A percentile compares a stretch with the other conserved stretches of the same genome.
phyloP scores from a whole-genome alignment of 2,888 invertebrate species.

The Sycophila texana region DNA sequence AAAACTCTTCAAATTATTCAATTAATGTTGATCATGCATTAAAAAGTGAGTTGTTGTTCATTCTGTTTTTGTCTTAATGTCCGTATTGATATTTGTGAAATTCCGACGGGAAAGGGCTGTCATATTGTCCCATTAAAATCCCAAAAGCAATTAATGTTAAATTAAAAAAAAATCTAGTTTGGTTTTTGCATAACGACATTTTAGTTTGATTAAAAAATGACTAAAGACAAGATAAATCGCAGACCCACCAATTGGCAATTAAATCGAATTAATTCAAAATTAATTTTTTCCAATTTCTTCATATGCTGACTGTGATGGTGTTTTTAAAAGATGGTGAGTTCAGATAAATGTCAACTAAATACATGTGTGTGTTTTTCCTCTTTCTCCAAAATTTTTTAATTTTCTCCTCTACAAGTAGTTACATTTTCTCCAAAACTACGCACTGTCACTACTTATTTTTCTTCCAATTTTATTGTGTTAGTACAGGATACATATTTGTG shows the following conservation, averaged over 20 bases:
- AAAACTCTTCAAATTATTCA: neutral
- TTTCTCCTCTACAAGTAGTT: neutral
- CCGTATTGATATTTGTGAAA: conserved; percentile 35
- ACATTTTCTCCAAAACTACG: conserved; percentile 11
- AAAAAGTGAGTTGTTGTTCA: conserved; percentile 21
- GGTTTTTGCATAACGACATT: too few relatives aligned
- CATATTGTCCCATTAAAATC: too few relatives aligned
- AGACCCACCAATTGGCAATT: conserved; percentile 52
- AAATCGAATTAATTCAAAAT: conserved; percentile 66
- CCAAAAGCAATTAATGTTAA: neutral
- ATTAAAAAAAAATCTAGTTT: conserved; percentile 1
- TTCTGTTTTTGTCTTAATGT: conserved; percentile 32
- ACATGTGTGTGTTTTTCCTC: conserved; percentile 65
- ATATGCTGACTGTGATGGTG: conserved; percentile 71
- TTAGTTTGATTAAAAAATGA: conserved; percentile 1
- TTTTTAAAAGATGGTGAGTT: conserved; percentile 75
- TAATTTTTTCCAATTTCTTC: conserved; percentile 71
- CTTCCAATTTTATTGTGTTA: conserved; percentile 18
- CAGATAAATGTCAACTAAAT: conserved; percentile 62
- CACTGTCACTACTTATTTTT: conserved; percentile 7
- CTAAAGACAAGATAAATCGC: conserved; percentile 28
- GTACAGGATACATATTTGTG: conserved; percentile 12
- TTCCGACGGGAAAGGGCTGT: neutral
- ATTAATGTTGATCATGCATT: neutral
- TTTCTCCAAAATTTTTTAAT: conserved; percentile 52